Conservation (phyloP, 2,113 vertebrate species). For the Plecotus auritus region DNA sequence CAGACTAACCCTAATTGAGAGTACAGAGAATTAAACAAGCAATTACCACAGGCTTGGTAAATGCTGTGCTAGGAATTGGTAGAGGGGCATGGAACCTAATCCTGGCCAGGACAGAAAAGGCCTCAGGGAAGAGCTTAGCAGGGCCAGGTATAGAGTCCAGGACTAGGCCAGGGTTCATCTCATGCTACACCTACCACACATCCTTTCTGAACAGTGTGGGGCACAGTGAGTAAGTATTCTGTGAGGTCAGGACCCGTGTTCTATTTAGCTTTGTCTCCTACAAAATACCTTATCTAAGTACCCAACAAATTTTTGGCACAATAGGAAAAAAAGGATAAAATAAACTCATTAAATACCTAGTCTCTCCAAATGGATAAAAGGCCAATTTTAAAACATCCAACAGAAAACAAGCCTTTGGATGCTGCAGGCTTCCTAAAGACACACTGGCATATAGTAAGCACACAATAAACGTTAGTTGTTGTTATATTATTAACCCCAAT, state of each 20-base stretch:
- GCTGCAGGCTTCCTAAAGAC: constrained; percentile 30
- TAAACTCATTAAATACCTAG: neutral
- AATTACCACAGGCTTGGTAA: neutral
- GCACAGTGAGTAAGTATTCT: neutral
- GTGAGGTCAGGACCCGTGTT: neutral
- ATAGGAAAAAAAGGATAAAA: neutral
- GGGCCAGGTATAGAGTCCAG: neutral
- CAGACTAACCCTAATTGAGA: neutral
- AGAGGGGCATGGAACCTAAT: neutral
- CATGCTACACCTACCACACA: neutral
- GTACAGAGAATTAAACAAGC: constrained; percentile 25
- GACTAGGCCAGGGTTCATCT: neutral
- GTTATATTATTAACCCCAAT: constrained; percentile 56
- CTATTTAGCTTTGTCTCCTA: constrained; percentile 29
- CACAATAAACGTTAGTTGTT: constrained; percentile 51
- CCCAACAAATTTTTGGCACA: neutral
- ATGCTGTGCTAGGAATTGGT: neutral
- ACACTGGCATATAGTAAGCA: constrained; percentile 5
- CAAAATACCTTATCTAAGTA: constrained; percentile 33
- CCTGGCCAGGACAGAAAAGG: neutral
- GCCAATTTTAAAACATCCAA: constrained; percentile 44
- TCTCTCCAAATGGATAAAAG: constrained; percentile 41
- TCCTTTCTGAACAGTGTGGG: neutral
- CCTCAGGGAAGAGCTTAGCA: neutral
- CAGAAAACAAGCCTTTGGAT: constrained; percentile 44